Conservation (phyloP, 2,888 invertebrate species). For the Endomychus coccineus region DNA sequence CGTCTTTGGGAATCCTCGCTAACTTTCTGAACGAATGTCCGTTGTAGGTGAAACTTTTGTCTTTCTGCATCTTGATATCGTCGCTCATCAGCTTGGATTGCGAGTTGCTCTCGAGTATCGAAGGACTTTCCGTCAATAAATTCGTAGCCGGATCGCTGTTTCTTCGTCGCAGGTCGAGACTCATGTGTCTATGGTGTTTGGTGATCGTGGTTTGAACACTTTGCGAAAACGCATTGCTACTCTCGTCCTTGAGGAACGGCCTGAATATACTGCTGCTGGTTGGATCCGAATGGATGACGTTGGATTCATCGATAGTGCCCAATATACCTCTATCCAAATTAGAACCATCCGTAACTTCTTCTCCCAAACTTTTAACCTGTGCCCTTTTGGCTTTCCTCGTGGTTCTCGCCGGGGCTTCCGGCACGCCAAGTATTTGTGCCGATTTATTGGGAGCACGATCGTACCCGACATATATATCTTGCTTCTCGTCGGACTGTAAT, state of each 20-base stretch:
- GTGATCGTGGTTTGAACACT: too few relatives aligned
- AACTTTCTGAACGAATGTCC: slow-evolving; percentile 73
- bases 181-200: slow-evolving; percentile 29
- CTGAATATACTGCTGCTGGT: slow-evolving; percentile 13
- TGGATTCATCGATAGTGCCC: slow-evolving; percentile 40
- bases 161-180: slow-evolving; percentile 53
- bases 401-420: slow-evolving; percentile 35
- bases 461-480: slow-evolving; percentile 32
- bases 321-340: slow-evolving; percentile 34
- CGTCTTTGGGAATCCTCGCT: slow-evolving; percentile 69
- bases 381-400: slow-evolving; percentile 34
- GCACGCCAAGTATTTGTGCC: slow-evolving; percentile 40
- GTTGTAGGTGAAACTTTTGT: slow-evolving; percentile 58
- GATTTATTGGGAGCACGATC: slow-evolving; percentile 38
- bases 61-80: slow-evolving; percentile 55
- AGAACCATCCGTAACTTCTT: slow-evolving; percentile 43
- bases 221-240: too few relatives aligned
- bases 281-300: slow-evolving; percentile 21
- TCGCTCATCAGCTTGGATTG: slow-evolving; percentile 47
- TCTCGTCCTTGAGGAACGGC: slow-evolving; percentile 13
- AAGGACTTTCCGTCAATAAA: slow-evolving; percentile 34
- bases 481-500: slow-evolving; percentile 26
- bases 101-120: slow-evolving; percentile 44
- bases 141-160: slow-evolving; percentile 67
- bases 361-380: slow-evolving; percentile 45